Evolutionary conservation across 2,888 invertebrate genomes (phyloP).

Genomic region (Ormyrus rosae): DNA sequence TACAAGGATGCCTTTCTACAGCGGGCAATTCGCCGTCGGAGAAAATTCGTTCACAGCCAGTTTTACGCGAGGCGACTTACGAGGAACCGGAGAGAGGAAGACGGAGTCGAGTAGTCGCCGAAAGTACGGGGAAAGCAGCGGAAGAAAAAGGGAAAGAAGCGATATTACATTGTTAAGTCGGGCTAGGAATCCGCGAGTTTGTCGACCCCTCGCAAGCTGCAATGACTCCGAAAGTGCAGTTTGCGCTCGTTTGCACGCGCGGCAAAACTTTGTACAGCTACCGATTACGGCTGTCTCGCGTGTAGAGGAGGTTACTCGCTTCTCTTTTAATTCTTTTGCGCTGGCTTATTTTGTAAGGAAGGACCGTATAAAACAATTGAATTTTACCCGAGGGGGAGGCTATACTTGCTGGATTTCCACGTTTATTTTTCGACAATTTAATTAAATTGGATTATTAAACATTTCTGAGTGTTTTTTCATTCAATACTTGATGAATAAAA

Average conservation of each 20-base stretch:
- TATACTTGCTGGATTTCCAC: background rate
- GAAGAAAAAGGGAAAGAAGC: slow-evolving; percentile 5
- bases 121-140: background rate
- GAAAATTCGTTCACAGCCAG: slow-evolving; percentile 38
- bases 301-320: background rate
- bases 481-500: background rate
- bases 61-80: slow-evolving; percentile 20
- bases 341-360: background rate
- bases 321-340: slow-evolving; percentile 12
- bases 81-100: slow-evolving; percentile 21
- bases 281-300: slow-evolving; percentile 35
- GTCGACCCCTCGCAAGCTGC: slow-evolving; percentile 37
- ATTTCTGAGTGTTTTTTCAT: no score
- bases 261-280: slow-evolving; percentile 17
- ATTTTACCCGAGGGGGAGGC: slow-evolving; percentile 19
- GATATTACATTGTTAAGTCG: slow-evolving; percentile 40
- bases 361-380: slow-evolving; percentile 37
- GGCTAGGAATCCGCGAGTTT: slow-evolving; percentile 44
- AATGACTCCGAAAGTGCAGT: slow-evolving; percentile 23
- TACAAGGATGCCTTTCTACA: background rate
- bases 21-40: slow-evolving; percentile 21
- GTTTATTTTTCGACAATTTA: no score
- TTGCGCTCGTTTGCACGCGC: slow-evolving; percentile 15
- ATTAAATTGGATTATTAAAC: no score
- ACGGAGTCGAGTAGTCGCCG: slow-evolving; percentile 14